phyloP scores from a whole-genome alignment of 1,140 invertebrate genomes.

The Trichoplusia ni region DNA sequence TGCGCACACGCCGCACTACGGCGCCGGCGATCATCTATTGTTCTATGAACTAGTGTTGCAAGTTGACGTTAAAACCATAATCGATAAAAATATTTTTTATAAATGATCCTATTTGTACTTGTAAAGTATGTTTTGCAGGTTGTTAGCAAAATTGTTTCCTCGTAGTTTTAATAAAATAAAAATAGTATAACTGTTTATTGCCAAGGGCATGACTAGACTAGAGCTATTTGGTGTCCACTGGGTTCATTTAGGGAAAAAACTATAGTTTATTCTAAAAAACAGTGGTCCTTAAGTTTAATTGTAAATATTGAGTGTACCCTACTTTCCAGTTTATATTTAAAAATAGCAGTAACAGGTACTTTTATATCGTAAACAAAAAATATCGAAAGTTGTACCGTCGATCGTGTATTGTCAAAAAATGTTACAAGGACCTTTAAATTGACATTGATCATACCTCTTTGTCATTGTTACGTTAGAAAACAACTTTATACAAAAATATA shows the following conservation, averaged over 20 bases:
- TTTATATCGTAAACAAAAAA: conserved; percentile 40
- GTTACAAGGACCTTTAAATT: conserved; percentile 56
- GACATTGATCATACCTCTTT: conserved; percentile 30
- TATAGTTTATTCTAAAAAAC: too few species aligned
- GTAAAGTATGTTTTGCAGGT: too few species aligned
- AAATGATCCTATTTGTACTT: too few species aligned
- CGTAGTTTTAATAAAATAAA: too few species aligned
- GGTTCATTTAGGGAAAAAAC: too few species aligned
- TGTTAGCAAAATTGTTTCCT: too few species aligned
- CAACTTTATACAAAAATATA: conserved; percentile 4
- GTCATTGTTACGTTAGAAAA: conserved; percentile 15
- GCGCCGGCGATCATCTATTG: conserved; percentile 63
- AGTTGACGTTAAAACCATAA: conserved; percentile 27
- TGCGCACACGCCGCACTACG: conserved; percentile 52
- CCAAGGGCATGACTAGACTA: too few species aligned
- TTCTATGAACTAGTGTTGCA: conserved; percentile 50
- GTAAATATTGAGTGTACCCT: too few species aligned
- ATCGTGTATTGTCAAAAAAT: conserved; percentile 59
- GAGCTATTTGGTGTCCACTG: too few species aligned
- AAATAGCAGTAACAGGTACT: conserved; percentile 8
- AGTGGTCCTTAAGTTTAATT: too few species aligned
- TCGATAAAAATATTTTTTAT: conserved; percentile 2
- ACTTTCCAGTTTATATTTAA: too few species aligned
- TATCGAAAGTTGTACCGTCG: conserved; percentile 61
- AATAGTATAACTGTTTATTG: too few species aligned